Evolutionary conservation across 1,140 invertebrate species (phyloP).

Genomic region (Drosophila subobscura): DNA sequence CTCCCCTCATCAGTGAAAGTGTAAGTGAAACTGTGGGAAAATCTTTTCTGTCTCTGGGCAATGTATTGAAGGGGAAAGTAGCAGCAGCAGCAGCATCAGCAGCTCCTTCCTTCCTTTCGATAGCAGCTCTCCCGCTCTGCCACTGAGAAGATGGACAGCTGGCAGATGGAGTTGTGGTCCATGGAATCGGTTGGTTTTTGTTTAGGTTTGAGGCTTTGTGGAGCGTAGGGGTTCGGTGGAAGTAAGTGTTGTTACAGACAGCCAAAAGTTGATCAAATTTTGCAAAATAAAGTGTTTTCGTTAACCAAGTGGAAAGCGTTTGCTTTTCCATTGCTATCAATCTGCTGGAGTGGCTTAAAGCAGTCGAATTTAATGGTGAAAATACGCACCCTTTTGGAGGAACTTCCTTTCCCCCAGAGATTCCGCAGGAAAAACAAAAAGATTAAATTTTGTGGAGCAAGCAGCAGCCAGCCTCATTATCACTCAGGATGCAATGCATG

Average conservation of each 20-base stretch:
- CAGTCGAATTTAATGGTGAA: conserved; percentile 25
- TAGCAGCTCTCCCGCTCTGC: background rate
- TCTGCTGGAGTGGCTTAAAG: conserved; percentile 33
- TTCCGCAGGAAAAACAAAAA: conserved; percentile 26
- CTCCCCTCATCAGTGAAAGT: no score
- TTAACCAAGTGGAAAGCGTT: conserved; percentile 43
- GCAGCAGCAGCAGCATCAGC: background rate
- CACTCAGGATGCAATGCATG: conserved; percentile 13
- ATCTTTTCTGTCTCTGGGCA: no score
- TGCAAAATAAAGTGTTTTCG: conserved; percentile 37
- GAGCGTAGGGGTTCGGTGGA: no score
- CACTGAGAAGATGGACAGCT: conserved; percentile 53
- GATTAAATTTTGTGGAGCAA: conserved; percentile 26
- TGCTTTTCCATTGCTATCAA: conserved; percentile 8
- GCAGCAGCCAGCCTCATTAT: background rate
- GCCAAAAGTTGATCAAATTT: conserved; percentile 39
- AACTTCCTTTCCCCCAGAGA: background rate
- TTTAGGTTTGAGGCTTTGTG: background rate
- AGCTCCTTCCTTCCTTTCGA: no score
- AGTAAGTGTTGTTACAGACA: no score
- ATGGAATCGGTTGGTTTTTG: background rate
- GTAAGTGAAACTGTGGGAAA: no score
- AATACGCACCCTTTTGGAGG: background rate
- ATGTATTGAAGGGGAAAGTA: background rate
- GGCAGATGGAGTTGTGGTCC: conserved; percentile 2